These are phyloP conservation scores for Ariolimax columbianus DNA, from an alignment of 2,888 invertebrate genomes.

Conservation along the genomic window DNA sequence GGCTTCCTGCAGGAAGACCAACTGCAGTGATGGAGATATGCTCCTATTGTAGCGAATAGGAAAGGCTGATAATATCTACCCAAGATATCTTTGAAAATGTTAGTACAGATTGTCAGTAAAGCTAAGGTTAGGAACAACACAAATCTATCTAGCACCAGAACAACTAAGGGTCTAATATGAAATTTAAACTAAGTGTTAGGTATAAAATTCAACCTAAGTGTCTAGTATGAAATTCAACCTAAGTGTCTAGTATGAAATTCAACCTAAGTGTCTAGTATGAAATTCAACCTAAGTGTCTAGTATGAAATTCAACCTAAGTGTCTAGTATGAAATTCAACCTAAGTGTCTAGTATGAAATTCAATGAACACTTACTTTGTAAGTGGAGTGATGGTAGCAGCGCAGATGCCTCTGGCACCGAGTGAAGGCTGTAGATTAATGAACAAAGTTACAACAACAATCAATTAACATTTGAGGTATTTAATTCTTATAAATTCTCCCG, in stretches of 20 bases:
- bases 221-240: not conserved
- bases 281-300: not conserved
- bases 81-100: too few relatives aligned
- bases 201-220: too few relatives aligned
- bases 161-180: not conserved
- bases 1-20: too few relatives aligned
- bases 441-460: not conserved
- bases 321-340: not conserved
- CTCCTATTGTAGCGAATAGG: too few relatives aligned
- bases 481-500: not conserved
- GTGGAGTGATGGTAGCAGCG: not conserved
- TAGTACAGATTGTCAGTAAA: too few relatives aligned
- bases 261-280: not conserved
- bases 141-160: not conserved
- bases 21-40: too few relatives aligned
- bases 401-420: not conserved
- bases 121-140: not conserved
- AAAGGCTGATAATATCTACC: too few relatives aligned
- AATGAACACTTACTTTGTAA: constrained; percentile 17
- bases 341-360: not conserved
- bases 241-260: not conserved
- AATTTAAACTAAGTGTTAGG: too few relatives aligned
- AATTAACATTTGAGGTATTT: not conserved
- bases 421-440: not conserved
- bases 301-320: not conserved